These are phyloP conservation scores for Microctenopoma steveboyesi DNA, from an alignment of 2,797 vertebrate genomes.

Conservation along the genomic window DNA sequence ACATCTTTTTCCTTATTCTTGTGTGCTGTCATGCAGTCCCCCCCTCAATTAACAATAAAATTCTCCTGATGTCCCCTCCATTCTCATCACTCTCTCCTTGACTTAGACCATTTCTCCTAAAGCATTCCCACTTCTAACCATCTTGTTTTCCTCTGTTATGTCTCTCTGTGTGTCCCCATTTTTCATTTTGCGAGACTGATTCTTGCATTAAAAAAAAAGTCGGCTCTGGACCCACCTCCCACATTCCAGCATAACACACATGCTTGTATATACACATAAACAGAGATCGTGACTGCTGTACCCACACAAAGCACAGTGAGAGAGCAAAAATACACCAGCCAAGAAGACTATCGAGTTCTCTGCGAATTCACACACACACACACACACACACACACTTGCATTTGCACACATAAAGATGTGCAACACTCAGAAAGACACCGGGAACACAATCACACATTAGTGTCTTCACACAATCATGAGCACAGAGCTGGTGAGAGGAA, in stretches of 20 bases:
- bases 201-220: slow-evolving; percentile 50
- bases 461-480: slow-evolving; percentile 14
- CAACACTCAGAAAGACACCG: slow-evolving; percentile 20
- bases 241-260: slow-evolving; percentile 55
- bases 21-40: slow-evolving; percentile 28
- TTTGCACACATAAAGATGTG: slow-evolving; percentile 18
- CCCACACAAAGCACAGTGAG: slow-evolving; percentile 22
- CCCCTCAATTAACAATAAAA: slow-evolving; percentile 27
- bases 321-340: slow-evolving; percentile 39
- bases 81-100: slow-evolving; percentile 33
- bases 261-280: slow-evolving; percentile 1
- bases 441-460: slow-evolving; percentile 28
- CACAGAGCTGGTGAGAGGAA: slow-evolving; percentile 44
- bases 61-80: slow-evolving; percentile 40
- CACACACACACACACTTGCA: slow-evolving; percentile 12
- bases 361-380: slow-evolving; percentile 5
- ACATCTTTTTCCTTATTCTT: slow-evolving; percentile 21
- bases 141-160: slow-evolving; percentile 12
- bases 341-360: slow-evolving; percentile 42
- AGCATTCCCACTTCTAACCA: slow-evolving; percentile 23
- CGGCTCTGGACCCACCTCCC: slow-evolving; percentile 58
- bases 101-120: slow-evolving; percentile 21
- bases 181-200: slow-evolving; percentile 31
- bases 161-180: slow-evolving; percentile 20
- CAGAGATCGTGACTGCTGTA: slow-evolving; percentile 65